These are phyloP conservation scores for Harlomillsia oculata DNA, from an alignment of 1,140 invertebrate species.

Conservation along the genomic window DNA sequence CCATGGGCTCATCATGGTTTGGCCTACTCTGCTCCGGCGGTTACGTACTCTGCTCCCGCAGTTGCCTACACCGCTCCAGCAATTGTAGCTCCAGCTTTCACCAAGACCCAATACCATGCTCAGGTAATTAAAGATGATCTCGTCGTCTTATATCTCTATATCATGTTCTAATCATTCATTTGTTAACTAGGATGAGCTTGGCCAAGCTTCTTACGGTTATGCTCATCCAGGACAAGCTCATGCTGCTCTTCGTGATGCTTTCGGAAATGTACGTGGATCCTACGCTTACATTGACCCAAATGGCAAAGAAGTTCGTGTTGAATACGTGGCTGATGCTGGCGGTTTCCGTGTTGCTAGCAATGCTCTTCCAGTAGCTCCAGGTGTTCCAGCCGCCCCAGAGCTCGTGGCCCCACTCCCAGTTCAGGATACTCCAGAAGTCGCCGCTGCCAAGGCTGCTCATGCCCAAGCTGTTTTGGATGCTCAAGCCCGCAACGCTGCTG, in stretches of 20 bases:
- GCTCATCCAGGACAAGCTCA: conserved; percentile 35
- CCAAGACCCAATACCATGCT: conserved; percentile 37
- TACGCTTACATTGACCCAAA: conserved; percentile 42
- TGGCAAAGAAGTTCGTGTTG: conserved; percentile 40
- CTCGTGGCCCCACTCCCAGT: conserved; percentile 25
- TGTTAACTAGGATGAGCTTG: conserved; percentile 2
- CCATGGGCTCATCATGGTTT: neutral
- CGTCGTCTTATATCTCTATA: neutral
- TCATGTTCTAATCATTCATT: neutral
- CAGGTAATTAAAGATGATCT: conserved; percentile 37
- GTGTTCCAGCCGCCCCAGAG: neutral
- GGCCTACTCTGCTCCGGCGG: neutral
- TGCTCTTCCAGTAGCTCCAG: conserved; percentile 41
- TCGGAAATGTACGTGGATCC: conserved; percentile 39
- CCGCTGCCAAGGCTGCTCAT: conserved; percentile 33
- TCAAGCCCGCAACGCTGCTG: conserved; percentile 4
- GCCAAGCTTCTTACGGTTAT: conserved; percentile 34
- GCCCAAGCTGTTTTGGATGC: conserved; percentile 21
- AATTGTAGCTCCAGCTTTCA: conserved; percentile 26
- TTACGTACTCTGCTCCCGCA: conserved; percentile 9
- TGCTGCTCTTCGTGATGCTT: conserved; percentile 35
- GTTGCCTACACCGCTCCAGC: conserved; percentile 9
- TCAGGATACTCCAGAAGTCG: conserved; percentile 37
- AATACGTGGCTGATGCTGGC: conserved; percentile 43
- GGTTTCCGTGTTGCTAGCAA: conserved; percentile 49